Evolutionary conservation across 2,797 vertebrate species (phyloP).

Genomic region (Cyclopterus lumpus): DNA sequence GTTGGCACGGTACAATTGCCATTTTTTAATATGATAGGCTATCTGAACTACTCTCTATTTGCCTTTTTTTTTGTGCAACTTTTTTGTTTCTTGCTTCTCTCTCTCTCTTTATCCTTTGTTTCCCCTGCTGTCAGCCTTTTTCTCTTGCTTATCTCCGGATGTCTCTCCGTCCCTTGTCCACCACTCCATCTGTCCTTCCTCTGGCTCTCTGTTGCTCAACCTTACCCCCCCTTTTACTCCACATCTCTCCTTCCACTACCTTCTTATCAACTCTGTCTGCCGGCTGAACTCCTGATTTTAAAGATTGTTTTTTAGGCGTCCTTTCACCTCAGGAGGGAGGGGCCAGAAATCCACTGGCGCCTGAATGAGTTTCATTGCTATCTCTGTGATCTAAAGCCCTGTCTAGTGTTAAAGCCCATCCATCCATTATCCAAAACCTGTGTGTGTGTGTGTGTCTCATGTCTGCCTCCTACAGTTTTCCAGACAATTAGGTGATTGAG

Average conservation of each 20-base stretch:
- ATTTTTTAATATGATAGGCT: conserved; percentile 58
- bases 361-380: conserved; percentile 56
- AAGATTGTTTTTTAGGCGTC: conserved; percentile 73
- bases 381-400: conserved; percentile 72
- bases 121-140: conserved; percentile 32
- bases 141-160: conserved; percentile 25
- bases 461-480: conserved; percentile 69
- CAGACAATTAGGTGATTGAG: conserved; percentile 74
- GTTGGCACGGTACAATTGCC: conserved; percentile 53
- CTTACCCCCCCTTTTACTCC: conserved; percentile 14
- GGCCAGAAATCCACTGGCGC: conserved; percentile 51
- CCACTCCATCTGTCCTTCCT: conserved; percentile 42
- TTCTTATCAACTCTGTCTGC: conserved; percentile 68
- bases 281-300: conserved; percentile 64
- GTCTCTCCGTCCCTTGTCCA: conserved; percentile 36
- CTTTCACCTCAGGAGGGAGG: conserved; percentile 41
- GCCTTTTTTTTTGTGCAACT: conserved; percentile 39
- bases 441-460: conserved; percentile 1
- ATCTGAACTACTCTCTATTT: conserved; percentile 35
- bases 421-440: conserved; percentile 63
- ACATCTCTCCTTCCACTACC: conserved; percentile 43
- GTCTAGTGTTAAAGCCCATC: conserved; percentile 70
- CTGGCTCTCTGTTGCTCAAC: conserved; percentile 12
- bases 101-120: conserved; percentile 29
- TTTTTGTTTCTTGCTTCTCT: conserved; percentile 28